Conservation (phyloP, 2,797 vertebrate genomes). For the Thaleichthys pacificus region DNA sequence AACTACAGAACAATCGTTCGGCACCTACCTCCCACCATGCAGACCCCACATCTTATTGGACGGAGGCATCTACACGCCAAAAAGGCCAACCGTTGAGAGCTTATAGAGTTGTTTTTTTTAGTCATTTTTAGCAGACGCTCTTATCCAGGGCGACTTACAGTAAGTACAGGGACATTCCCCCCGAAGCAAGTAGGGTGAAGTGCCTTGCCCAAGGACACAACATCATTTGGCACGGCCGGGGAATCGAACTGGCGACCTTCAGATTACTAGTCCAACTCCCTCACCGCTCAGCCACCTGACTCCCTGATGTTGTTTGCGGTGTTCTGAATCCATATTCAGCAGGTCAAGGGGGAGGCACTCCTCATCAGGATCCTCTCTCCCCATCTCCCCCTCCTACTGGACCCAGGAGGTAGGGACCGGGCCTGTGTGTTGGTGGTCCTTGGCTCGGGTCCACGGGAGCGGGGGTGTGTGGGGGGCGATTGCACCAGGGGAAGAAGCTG, state of each 20-base stretch:
- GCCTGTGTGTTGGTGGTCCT: conserved; percentile 23
- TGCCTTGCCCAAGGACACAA: too few species aligned
- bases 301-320: background rate
- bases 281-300: too few species aligned
- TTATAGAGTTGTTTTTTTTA: background rate
- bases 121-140: too few species aligned
- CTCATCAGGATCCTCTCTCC: background rate
- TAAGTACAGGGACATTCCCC: too few species aligned
- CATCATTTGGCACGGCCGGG: too few species aligned
- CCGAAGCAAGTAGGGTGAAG: too few species aligned
- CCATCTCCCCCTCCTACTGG: background rate
- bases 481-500: conserved; percentile 22
- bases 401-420: background rate
- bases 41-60: background rate
- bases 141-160: too few species aligned
- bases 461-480: background rate
- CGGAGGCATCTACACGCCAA: background rate
- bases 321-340: background rate
- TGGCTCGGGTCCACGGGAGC: background rate
- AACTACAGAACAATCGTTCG: too few species aligned
- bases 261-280: too few species aligned
- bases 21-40: too few species aligned
- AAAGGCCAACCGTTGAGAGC: background rate
- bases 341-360: background rate
- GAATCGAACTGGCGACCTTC: too few species aligned